Percentiles rank a stretch among this genome's conserved stretches.
phyloP scores from a whole-genome alignment of 2,797 vertebrate genomes.

The Enteromius afrohamiltoni region DNA sequence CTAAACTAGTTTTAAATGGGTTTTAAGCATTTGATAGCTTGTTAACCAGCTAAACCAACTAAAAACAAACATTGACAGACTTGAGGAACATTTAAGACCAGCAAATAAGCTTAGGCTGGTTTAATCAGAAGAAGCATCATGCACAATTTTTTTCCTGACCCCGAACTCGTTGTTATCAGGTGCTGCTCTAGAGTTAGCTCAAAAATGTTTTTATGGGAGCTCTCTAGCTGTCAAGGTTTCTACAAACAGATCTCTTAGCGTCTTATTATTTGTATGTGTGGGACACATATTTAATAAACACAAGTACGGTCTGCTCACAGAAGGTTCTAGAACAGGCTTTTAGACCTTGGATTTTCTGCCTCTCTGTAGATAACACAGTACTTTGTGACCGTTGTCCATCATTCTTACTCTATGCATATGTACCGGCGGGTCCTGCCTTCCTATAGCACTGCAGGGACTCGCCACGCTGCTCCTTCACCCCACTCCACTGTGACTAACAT shows the following conservation, averaged over 20 bases:
- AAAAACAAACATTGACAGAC: neutral
- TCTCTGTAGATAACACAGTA: constrained; percentile 55
- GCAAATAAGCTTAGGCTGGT: neutral
- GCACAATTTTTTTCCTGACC: constrained; percentile 40
- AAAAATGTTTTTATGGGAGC: constrained; percentile 36
- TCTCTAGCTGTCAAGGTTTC: constrained; percentile 28
- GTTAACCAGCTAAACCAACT: neutral
- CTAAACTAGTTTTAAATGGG: neutral
- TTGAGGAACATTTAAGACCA: neutral
- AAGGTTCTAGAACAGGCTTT: constrained; percentile 45
- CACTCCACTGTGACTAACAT: constrained; percentile 54
- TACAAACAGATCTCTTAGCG: constrained; percentile 16
- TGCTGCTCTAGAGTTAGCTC: constrained; percentile 47
- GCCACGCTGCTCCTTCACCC: constrained; percentile 61
- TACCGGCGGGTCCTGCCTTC: constrained; percentile 56
- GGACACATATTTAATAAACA: neutral
- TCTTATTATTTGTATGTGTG: neutral
- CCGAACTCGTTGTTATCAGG: constrained; percentile 44
- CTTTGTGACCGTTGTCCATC: constrained; percentile 37
- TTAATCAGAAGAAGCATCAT: constrained; percentile 8
- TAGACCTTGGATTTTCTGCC: constrained; percentile 35
- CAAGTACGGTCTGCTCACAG: constrained; percentile 13
- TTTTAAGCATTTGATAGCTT: neutral
- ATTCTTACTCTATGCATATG: constrained; percentile 64
- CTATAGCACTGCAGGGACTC: constrained; percentile 55